A percentile compares a stretch with the other conserved stretches of the same genome.
Evolutionary conservation across 1,140 invertebrate species (phyloP).

Genomic region (Megalonaias nervosa): DNA sequence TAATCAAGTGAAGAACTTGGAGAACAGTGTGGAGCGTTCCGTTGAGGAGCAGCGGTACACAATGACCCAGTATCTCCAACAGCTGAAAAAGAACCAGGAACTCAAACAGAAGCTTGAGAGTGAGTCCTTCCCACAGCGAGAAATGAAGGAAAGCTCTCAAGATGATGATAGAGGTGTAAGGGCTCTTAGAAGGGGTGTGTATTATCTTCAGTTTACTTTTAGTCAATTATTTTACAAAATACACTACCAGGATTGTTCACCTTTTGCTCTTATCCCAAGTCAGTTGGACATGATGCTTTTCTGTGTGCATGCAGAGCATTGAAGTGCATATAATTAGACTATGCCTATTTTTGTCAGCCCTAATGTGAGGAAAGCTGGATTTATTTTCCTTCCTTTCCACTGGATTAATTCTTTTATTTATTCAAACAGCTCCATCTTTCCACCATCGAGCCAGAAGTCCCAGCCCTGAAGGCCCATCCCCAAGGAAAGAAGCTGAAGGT

Average conservation of each 20-base stretch:
- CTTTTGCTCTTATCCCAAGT: too few species aligned
- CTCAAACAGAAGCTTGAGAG: slow-evolving; percentile 53
- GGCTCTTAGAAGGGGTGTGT: slow-evolving; percentile 56
- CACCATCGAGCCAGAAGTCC: slow-evolving; percentile 64
- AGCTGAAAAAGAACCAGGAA: slow-evolving; percentile 57
- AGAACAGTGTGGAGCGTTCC: slow-evolving; percentile 60
- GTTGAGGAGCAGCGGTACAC: slow-evolving; percentile 65
- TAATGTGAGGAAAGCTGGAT: not conserved
- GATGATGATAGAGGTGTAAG: slow-evolving; percentile 39
- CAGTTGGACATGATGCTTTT: too few species aligned
- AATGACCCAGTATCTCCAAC: slow-evolving; percentile 63
- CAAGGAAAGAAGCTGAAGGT: slow-evolving; percentile 52
- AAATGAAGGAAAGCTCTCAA: slow-evolving; percentile 38
- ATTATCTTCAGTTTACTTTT: too few species aligned
- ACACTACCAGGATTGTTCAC: too few species aligned
- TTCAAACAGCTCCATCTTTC: slow-evolving; percentile 61
- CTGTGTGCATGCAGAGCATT: too few species aligned
- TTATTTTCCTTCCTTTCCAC: not conserved
- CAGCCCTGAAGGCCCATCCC: slow-evolving; percentile 49
- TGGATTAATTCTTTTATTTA: slow-evolving; percentile 12
- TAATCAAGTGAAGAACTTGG: slow-evolving; percentile 59
- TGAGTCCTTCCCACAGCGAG: slow-evolving; percentile 23
- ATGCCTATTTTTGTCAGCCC: not conserved
- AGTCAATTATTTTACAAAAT: too few species aligned
- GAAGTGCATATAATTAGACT: not conserved